Base-by-base conservation (phyloP, 2,113 vertebrate species). In the Colius striatus region DNA sequence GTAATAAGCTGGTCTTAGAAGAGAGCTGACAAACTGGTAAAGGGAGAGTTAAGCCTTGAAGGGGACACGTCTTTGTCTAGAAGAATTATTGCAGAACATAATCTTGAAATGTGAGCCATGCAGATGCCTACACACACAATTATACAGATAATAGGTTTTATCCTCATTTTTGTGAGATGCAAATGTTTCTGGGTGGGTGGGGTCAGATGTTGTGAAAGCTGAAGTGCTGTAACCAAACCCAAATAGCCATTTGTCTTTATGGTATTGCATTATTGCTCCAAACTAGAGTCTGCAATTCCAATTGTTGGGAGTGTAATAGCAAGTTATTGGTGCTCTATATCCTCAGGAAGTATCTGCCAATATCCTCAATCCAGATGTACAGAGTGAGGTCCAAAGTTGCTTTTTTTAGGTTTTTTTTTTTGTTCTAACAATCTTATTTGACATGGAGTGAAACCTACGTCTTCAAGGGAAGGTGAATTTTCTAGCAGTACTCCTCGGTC, bases 161-260 rank as follows among this genome's bases (percentile, higher is more conserved):
- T 32, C 45, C 61, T 14, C 45, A 36, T 65, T 86, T 90, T 54
- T 84, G 76, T 89, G 68, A 78, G 76, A 68, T 78, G 85, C 90
- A 97, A 93, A 32, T 90, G 50, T n/a, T 22, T 87, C 76, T 75
- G 36, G 38, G 74, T 95, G 90, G 92, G 88, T 94, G 83, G 70
- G 50, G 73, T 62, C 50, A 84, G 41, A 53, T 48, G 43, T 78
- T 93, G 70, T 89, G 92, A 94, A 97, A 93, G 70, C 36, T 73
- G 62, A 90, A 92, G 63, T 16, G n/a, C 84, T 89, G 54, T 60
- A 90, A 90, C n/a, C 25, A 95, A 94, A 94, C 58, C 65, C 70
- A 86, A 86, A 78, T 47, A 81, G 84, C 25, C 36, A 68, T 93
- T 87, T 93, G 45, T 48, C 36, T 89, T 54, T 54, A 84, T 38